Evolutionary conservation across 1,140 invertebrate species (phyloP).

Genomic region (Diploscapter pachys): DNA sequence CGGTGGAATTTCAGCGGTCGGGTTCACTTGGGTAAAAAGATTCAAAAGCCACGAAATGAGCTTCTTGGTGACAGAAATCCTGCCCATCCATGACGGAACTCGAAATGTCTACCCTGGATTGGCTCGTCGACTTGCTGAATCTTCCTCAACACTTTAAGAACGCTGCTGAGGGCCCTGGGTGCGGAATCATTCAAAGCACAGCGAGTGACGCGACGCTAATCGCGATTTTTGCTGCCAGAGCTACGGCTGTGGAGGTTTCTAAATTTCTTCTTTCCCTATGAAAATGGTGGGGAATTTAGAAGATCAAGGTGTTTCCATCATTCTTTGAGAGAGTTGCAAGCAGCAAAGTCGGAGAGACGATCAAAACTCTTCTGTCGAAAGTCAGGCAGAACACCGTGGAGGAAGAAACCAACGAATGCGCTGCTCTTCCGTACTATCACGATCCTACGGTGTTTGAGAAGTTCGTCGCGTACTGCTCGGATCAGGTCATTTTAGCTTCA

Average conservation of each 20-base stretch:
- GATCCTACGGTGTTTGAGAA: slow-evolving; percentile 70
- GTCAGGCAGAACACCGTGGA: slow-evolving; percentile 25
- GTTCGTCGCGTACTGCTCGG: slow-evolving; percentile 79
- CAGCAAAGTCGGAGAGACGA: slow-evolving; percentile 26
- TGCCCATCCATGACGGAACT: slow-evolving; percentile 91
- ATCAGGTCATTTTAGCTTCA: slow-evolving; percentile 64
- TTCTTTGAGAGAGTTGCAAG: slow-evolving; percentile 23
- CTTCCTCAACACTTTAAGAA: slow-evolving; percentile 67
- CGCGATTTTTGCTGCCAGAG: slow-evolving; percentile 75
- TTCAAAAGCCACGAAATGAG: too few species aligned
- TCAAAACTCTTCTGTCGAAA: slow-evolving; percentile 24
- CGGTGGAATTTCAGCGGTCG: slow-evolving; percentile 76
- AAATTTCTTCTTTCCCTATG: neutral
- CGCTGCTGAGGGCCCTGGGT: slow-evolving; percentile 74
- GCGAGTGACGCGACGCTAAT: slow-evolving; percentile 85
- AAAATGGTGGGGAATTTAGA: too few species aligned
- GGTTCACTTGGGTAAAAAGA: slow-evolving; percentile 80
- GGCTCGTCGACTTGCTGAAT: slow-evolving; percentile 81
- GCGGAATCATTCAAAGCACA: slow-evolving; percentile 84
- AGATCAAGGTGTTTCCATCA: neutral
- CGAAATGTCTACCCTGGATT: slow-evolving; percentile 88
- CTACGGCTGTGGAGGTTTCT: slow-evolving; percentile 68
- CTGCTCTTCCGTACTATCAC: slow-evolving; percentile 65
- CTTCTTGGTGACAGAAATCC: slow-evolving; percentile 68
- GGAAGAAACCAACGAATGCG: slow-evolving; percentile 23